These are phyloP conservation scores for Crypturellus undulatus DNA, from an alignment of 2,113 vertebrate genomes.

Conservation along the genomic window DNA sequence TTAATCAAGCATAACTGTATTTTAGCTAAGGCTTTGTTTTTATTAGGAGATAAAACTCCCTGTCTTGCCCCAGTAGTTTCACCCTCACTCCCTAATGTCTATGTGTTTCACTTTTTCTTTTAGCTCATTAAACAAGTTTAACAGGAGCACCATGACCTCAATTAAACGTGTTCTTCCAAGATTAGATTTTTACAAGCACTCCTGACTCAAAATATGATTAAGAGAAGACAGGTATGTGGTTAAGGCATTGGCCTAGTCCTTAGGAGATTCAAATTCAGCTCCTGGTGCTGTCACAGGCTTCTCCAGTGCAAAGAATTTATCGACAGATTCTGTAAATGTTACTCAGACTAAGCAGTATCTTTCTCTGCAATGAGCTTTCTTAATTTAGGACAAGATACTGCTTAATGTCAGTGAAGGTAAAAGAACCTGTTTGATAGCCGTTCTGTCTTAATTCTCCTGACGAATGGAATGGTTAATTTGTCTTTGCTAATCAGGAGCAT, in stretches of 20 bases:
- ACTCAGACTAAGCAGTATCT: not conserved
- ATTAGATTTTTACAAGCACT: not conserved
- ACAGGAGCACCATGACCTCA: constrained; percentile 29
- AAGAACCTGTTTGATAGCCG: not conserved
- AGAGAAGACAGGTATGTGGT: not conserved
- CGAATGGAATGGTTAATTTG: not conserved
- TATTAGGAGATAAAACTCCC: not conserved
- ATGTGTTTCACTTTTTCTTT: not conserved
- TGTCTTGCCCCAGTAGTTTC: constrained; percentile 17
- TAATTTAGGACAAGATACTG: not conserved
- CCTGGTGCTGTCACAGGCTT: not conserved
- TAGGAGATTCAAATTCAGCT: not conserved
- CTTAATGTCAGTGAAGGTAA: not conserved
- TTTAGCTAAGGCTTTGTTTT: not conserved
- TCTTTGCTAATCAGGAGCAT: not conserved
- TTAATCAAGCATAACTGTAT: not conserved
- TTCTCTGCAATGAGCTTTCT: not conserved
- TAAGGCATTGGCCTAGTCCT: not conserved
- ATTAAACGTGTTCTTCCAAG: constrained; percentile 22
- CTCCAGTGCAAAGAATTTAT: not conserved
- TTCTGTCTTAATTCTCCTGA: not conserved
- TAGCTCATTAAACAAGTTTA: constrained; percentile 30
- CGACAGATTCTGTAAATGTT: not conserved
- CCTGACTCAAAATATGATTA: not conserved
- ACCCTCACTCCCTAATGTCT: not conserved